A percentile compares a stretch with the other conserved stretches of the same genome.
phyloP scores from a whole-genome alignment of 2,888 invertebrate species.

The Nemapogon koenigi region DNA sequence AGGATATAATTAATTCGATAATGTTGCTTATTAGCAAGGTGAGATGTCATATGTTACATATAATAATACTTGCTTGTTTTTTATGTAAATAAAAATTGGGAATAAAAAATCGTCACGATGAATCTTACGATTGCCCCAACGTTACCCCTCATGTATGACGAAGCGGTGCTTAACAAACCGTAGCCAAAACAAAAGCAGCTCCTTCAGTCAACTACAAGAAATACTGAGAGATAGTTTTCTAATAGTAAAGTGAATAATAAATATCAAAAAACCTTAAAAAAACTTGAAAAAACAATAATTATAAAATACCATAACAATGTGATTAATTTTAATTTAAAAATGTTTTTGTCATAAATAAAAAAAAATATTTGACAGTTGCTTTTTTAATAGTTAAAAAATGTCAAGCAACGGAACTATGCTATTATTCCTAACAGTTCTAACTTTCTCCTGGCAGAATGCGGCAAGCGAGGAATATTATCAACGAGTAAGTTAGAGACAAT shows the following conservation, averaged over 20 bases:
- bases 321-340: neutral
- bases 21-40: too few relatives aligned
- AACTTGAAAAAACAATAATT: neutral
- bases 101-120: too few relatives aligned
- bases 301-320: neutral
- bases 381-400: conserved; percentile 8
- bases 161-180: conserved; percentile 46
- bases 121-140: too few relatives aligned
- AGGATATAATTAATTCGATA: too few relatives aligned
- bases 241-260: conserved; percentile 14
- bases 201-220: conserved; percentile 56
- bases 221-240: conserved; percentile 41
- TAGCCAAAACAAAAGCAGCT: conserved; percentile 55
- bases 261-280: neutral
- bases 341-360: neutral
- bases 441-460: conserved; percentile 49
- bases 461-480: conserved; percentile 42
- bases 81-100: too few relatives aligned
- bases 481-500: conserved; percentile 40
- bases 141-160: conserved; percentile 29
- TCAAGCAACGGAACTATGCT: neutral
- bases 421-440: conserved; percentile 21
- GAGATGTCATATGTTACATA: too few relatives aligned
- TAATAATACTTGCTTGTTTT: too few relatives aligned
- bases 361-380: conserved; percentile 1